Percentiles rank a stretch among this genome's conserved stretches.
phyloP scores from a whole-genome alignment of 1,140 invertebrate species.

The Aporrectodea caliginosa region DNA sequence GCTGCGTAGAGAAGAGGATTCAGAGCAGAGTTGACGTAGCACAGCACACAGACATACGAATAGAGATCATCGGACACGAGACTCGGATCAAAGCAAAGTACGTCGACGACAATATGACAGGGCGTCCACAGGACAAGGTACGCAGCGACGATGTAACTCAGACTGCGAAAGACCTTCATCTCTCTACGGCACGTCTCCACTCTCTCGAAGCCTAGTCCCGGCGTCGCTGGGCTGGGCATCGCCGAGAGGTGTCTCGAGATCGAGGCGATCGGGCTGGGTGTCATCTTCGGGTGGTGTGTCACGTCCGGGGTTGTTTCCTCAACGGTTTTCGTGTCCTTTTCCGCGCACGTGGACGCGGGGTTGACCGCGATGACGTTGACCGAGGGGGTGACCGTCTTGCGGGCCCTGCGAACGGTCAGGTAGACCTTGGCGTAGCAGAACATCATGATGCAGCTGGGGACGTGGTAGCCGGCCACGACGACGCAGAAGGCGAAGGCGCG shows the following conservation, averaged over 20 bases:
- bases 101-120: not conserved
- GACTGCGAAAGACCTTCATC: not conserved
- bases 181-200: not conserved
- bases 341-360: no score
- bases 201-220: not conserved
- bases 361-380: no score
- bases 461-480: constrained; percentile 9
- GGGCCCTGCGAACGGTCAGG: not conserved
- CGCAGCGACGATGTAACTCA: not conserved
- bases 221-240: no score
- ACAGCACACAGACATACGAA: not conserved
- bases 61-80: not conserved
- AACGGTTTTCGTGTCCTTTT: not conserved
- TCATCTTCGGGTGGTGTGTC: not conserved
- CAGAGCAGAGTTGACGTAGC: not conserved
- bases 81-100: not conserved
- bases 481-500: not conserved
- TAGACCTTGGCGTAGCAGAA: constrained; percentile 4
- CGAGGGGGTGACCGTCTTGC: not conserved
- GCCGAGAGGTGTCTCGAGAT: no score
- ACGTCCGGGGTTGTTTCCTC: not conserved
- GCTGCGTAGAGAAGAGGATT: not conserved
- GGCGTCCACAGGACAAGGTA: not conserved
- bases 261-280: not conserved
- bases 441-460: not conserved